These are phyloP conservation scores for Pipistrellus nathusii DNA, from an alignment of 2,797 vertebrate species.

Conservation along the genomic window DNA sequence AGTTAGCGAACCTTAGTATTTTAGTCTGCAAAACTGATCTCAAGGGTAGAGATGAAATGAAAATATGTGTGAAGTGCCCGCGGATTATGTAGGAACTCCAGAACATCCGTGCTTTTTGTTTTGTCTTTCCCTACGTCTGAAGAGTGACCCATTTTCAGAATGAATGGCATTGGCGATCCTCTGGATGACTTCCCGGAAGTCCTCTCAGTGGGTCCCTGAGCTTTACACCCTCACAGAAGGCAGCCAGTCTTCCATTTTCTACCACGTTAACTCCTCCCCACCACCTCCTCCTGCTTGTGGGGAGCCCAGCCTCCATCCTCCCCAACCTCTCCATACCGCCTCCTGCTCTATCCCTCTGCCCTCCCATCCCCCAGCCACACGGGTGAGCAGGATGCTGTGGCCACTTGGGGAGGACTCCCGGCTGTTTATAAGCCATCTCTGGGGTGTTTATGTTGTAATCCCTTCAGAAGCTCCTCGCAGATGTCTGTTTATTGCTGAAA, in stretches of 20 bases:
- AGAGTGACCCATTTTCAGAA: constrained; percentile 27
- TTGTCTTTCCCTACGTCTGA: not conserved
- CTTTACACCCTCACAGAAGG: not conserved
- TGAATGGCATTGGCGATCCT: not conserved
- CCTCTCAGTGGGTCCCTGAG: not conserved
- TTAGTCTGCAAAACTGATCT: not conserved
- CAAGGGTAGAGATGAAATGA: not conserved
- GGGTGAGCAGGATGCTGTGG: not conserved
- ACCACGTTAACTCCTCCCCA: not conserved
- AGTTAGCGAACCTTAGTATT: not conserved
- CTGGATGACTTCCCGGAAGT: constrained; percentile 16
- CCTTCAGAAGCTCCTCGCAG: constrained; percentile 65
- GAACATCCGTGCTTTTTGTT: not conserved
- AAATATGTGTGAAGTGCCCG: constrained; percentile 16
- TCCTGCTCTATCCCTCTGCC: not conserved
- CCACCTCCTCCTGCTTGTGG: not conserved
- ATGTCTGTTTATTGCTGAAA: constrained; percentile 76
- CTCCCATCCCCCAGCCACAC: not conserved
- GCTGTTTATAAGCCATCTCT: constrained; percentile 40
- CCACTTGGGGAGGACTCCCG: not conserved
- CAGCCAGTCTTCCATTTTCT: not conserved
- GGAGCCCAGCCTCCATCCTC: not conserved
- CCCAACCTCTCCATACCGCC: not conserved
- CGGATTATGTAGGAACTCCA: not conserved
- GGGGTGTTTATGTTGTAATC: constrained; percentile 62